Percentiles rank a stretch among this genome's conserved stretches.
Evolutionary conservation across 2,113 vertebrate species (phyloP).

Genomic region (Leucosticte australis): DNA sequence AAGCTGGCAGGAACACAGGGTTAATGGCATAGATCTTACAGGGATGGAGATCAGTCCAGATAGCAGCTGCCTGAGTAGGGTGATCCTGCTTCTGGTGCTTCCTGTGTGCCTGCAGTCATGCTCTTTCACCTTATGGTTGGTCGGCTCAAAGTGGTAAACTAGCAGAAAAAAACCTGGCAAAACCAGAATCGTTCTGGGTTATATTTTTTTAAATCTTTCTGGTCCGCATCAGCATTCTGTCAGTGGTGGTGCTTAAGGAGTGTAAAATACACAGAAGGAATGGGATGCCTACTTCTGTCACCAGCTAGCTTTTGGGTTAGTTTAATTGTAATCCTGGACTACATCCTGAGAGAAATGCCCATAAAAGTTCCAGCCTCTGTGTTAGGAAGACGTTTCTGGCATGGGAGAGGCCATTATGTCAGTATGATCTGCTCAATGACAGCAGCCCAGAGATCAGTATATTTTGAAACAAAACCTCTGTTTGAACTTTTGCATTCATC

Average conservation of each 20-base stretch:
- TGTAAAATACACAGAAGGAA: not conserved
- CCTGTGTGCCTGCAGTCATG: not conserved
- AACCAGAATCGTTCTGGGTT: not conserved
- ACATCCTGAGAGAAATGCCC: not conserved
- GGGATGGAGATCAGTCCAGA: not conserved
- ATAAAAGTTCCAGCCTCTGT: accelerated
- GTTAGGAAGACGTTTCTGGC: not conserved
- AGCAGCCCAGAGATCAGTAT: not conserved
- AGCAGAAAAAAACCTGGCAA: not conserved
- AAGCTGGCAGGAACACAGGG: not conserved
- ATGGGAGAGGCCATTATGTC: not conserved
- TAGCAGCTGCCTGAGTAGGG: not conserved
- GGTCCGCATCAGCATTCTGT: not conserved
- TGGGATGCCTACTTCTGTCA: not conserved
- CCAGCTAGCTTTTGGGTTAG: not conserved
- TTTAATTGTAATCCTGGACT: not conserved
- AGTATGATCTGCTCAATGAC: not conserved
- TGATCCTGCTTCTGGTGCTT: not conserved
- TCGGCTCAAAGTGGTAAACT: not conserved
- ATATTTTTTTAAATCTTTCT: not conserved
- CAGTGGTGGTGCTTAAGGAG: not conserved
- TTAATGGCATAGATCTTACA: not conserved
- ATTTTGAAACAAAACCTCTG: constrained; percentile 29
- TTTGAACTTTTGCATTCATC: not conserved
- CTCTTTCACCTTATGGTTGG: not conserved